Evolutionary conservation across 2,888 invertebrate genomes (phyloP), one percentile per base, ranked within the genome.

Genomic region (Trimorus sp.): DNA sequence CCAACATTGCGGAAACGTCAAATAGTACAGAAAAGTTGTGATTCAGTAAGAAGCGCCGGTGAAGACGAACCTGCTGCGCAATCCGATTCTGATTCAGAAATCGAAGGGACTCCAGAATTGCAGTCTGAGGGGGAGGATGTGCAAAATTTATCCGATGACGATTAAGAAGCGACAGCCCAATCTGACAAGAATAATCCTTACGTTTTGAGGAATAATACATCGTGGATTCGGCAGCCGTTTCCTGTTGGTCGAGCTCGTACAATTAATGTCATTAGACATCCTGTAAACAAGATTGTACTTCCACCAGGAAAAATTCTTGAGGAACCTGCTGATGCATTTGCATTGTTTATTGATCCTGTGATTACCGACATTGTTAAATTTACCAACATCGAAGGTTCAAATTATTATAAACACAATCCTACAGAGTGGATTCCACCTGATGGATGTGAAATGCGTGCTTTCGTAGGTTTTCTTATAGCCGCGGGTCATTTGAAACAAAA

Each of bases 401-500:
- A 70, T 59, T 51, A 9, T 68, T 68, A 45, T 68, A 60, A n/a
- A 70, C 16, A 38, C 7, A 0, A 0, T 40, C 11, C 15, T 14
- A 4, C 40, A 26, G n/a, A n/a, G n/a, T 70, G 70, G 58, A 71
- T 38, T 40, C 54, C 58, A 9, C 48, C 56, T 9, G 51, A 70
- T 8, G 37, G 3, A 0, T 16, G 14, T 11, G 45, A 69, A 48
- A 40, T 69, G 3, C 49, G 37, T 14, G 54, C 62, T 11, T 71
- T 71, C 37, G 45, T 71, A 36, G 54, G 71, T 7, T 54, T 74
- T 38, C 11, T 63, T 1, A 37, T 65, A 16, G 42, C 63, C 2
- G 73, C 73, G 7, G 73, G 73, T 38, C 73, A 58, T 56, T 74
- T 74, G 14, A 63, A 63, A 16, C 63, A 49, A 45, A 63, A 74